phyloP scores from a whole-genome alignment of 1,140 invertebrate genomes.

The Euglossa dilemma region DNA sequence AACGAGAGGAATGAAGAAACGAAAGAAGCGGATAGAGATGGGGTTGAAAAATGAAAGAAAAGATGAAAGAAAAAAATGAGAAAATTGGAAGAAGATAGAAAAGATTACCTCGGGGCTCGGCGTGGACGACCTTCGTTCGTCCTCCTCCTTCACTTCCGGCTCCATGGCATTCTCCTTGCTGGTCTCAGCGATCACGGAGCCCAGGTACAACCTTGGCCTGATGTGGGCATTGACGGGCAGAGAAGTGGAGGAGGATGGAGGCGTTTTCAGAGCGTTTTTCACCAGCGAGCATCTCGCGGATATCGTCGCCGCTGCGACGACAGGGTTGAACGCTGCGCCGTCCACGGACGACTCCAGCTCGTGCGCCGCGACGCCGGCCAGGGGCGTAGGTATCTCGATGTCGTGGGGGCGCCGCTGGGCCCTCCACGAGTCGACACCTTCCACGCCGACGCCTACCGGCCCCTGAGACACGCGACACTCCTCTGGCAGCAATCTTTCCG shows the following conservation, averaged over 20 bases:
- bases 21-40: not conserved
- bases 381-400: conserved; percentile 50
- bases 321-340: conserved; percentile 56
- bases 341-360: conserved; percentile 60
- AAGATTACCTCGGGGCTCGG: conserved; percentile 74
- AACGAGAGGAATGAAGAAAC: not conserved
- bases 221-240: conserved; percentile 49
- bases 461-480: conserved; percentile 48
- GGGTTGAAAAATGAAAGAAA: not conserved
- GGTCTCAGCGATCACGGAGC: conserved; percentile 51
- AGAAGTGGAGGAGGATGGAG: not conserved
- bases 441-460: conserved; percentile 64
- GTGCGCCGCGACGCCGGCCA: conserved; percentile 61
- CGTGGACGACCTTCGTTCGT: conserved; percentile 72
- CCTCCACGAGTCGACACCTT: conserved; percentile 58
- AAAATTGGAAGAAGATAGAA: not conserved
- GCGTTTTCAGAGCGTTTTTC: conserved; percentile 39
- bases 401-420: conserved; percentile 42
- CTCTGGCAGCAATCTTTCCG: conserved; percentile 37
- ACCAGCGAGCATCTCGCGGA: conserved; percentile 54
- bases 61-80: not conserved
- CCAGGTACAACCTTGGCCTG: conserved; percentile 54
- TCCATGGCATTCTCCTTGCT: conserved; percentile 77
- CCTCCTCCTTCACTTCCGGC: conserved; percentile 74
- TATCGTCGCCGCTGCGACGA: conserved; percentile 34